Conservation (phyloP, 2,113 vertebrate genomes). For the Macrotis lagotis region DNA sequence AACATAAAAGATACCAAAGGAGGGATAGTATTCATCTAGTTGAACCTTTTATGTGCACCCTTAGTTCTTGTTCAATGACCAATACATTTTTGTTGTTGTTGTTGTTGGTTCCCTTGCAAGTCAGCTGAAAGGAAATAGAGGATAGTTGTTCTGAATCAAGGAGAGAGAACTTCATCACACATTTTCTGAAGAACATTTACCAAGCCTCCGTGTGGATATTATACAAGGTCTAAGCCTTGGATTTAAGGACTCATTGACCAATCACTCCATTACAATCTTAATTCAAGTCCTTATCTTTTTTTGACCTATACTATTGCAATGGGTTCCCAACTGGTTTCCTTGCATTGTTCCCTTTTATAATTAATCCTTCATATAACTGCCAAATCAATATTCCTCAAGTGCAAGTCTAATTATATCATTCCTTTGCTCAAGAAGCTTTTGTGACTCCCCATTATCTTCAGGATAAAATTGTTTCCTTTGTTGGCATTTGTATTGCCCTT, state of each 20-base stretch:
- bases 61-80: neutral
- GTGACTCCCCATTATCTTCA: neutral
- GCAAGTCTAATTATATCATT: neutral
- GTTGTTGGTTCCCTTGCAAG: neutral
- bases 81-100: neutral
- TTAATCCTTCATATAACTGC: neutral
- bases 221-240: neutral
- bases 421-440: neutral
- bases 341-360: neutral
- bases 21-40: neutral
- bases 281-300: neutral
- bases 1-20: neutral
- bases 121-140: neutral
- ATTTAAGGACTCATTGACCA: neutral
- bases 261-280: neutral
- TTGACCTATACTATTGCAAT: neutral
- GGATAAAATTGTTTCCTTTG: neutral
- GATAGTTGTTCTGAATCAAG: neutral
- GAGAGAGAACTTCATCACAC: neutral
- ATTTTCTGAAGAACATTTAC: neutral
- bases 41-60: neutral
- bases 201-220: neutral
- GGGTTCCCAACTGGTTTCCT: neutral
- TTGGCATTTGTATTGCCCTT: neutral
- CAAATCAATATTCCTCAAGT: neutral